Evolutionary conservation across 2,888 invertebrate genomes (phyloP).

Genomic region (Vannuccia rotundouncinata): DNA sequence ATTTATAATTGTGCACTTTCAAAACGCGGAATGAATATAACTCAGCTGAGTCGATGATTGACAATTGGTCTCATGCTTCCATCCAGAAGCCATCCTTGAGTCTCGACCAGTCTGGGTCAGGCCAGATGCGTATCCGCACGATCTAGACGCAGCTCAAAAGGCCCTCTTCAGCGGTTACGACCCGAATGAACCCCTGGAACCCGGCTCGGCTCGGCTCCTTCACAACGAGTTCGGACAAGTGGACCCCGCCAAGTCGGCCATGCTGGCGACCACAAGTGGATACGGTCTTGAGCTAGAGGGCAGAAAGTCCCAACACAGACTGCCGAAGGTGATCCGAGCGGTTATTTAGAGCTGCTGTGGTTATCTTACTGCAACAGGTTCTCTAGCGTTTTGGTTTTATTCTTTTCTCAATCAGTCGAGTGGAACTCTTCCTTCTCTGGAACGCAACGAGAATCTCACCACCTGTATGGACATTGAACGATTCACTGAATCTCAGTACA

Average conservation of each 20-base stretch:
- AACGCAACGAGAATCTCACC: constrained; percentile 44
- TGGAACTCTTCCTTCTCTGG: neutral
- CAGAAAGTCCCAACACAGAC: constrained; percentile 44
- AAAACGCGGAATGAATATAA: too few species aligned
- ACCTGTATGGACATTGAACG: constrained; percentile 46
- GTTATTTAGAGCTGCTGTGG: too few species aligned
- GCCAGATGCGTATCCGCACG: constrained; percentile 48
- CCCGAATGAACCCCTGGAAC: constrained; percentile 49
- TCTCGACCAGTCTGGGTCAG: constrained; percentile 49
- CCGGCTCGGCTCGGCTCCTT: constrained; percentile 45
- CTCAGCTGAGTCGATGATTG: too few species aligned
- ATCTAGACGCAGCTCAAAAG: constrained; percentile 46
- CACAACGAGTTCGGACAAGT: constrained; percentile 49
- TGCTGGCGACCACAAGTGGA: constrained; percentile 42
- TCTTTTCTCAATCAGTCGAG: constrained; percentile 42
- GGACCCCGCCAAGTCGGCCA: constrained; percentile 41
- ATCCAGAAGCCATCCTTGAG: neutral
- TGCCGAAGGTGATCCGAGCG: neutral
- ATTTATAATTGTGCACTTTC: too few species aligned
- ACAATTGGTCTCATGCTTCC: too few species aligned
- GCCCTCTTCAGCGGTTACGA: constrained; percentile 48
- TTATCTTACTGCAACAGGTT: too few species aligned
- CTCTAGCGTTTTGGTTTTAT: too few species aligned
- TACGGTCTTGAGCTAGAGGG: constrained; percentile 44
- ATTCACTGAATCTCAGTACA: constrained; percentile 46